Evolutionary conservation across 1,140 invertebrate species (phyloP).

Genomic region (Acarapis woodi): DNA sequence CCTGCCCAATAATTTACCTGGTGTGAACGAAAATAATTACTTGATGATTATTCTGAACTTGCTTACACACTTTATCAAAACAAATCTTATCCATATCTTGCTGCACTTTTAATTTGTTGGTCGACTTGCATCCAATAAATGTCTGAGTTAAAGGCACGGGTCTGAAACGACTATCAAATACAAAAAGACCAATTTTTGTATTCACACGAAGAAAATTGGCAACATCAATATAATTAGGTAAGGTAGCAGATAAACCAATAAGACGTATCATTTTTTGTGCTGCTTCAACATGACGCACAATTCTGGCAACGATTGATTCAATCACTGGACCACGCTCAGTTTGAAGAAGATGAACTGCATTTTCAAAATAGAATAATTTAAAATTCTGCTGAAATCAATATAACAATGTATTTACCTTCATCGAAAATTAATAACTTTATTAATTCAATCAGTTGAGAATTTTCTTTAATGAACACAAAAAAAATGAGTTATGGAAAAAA

Average conservation of each 20-base stretch:
- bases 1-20: constrained; percentile 90
- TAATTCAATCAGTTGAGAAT: constrained; percentile 37
- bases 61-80: constrained; percentile 65
- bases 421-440: constrained; percentile 90
- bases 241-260: constrained; percentile 82
- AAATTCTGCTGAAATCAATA: too few relatives aligned
- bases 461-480: too few relatives aligned
- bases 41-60: constrained; percentile 67
- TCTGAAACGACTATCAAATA: constrained; percentile 82
- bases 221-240: constrained; percentile 94
- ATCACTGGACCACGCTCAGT: constrained; percentile 91
- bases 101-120: constrained; percentile 40
- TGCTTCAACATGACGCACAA: constrained; percentile 67
- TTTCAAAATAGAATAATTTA: too few relatives aligned
- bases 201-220: constrained; percentile 79
- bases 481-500: too few relatives aligned
- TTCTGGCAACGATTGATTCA: constrained; percentile 82
- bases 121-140: constrained; percentile 64
- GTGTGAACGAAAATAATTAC: constrained; percentile 99
- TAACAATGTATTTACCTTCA: too few relatives aligned
- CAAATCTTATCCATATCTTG: constrained; percentile 70
- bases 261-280: constrained; percentile 90
- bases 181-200: constrained; percentile 70
- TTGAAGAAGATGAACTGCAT: constrained; percentile 88
- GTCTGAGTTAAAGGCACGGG: constrained; percentile 77